phyloP scores from a whole-genome alignment of 2,113 vertebrate genomes.

The Tilapia sparmanii region DNA sequence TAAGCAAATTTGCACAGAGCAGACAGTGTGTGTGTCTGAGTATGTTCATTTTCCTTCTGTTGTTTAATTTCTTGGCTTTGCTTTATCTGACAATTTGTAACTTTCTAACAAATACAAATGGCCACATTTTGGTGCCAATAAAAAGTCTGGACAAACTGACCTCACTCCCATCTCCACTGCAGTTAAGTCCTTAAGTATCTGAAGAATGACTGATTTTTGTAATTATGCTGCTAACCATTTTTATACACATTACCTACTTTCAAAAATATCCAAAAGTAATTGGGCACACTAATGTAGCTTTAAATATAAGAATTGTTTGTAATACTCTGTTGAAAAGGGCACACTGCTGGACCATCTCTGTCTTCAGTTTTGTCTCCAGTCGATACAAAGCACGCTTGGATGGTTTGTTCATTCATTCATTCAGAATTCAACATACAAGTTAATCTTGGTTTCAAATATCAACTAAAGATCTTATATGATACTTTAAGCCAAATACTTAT shows the following conservation, averaged over 20 bases:
- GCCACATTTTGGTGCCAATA: not conserved
- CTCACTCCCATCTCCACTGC: not conserved
- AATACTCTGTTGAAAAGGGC: not conserved
- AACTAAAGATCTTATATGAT: not conserved
- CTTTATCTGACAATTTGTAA: not conserved
- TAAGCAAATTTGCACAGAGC: not conserved
- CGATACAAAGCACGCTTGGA: not conserved
- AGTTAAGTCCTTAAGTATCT: not conserved
- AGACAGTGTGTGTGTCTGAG: not conserved
- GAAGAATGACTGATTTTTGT: not conserved
- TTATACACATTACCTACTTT: not conserved
- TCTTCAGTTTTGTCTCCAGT: not conserved
- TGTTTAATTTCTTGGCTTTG: not conserved
- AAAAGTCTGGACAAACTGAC: not conserved
- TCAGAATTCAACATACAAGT: not conserved
- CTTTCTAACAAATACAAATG: slow-evolving; percentile 21
- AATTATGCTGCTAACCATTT: not conserved
- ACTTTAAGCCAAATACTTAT: not conserved
- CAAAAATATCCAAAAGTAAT: not conserved
- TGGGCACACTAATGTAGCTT: not conserved
- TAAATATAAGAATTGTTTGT: not conserved
- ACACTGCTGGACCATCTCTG: not conserved
- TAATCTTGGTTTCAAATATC: not conserved
- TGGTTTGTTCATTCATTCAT: not conserved
- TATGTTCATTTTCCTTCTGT: not conserved